Conservation (phyloP, 2,888 invertebrate genomes). For the Pegoplata infirma region DNA sequence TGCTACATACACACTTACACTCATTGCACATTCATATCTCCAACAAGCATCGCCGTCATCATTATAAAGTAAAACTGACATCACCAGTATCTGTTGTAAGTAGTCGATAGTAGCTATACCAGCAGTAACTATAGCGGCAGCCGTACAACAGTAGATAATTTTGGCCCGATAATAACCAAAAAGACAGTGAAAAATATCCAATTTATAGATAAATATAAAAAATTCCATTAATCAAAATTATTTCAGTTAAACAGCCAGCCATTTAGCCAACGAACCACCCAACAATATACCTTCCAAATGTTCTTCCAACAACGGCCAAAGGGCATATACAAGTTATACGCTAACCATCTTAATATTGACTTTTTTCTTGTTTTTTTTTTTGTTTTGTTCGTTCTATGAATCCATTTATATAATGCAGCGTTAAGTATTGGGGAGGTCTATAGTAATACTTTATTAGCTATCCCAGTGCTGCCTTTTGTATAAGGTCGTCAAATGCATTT, state of each 20-base stretch:
- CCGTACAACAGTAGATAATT: constrained; percentile 44
- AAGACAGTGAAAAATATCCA: constrained; percentile 66
- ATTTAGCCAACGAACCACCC: not conserved
- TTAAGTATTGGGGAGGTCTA: constrained; percentile 39
- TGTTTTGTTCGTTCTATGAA: too few species aligned
- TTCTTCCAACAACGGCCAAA: not conserved
- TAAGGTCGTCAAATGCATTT: too few species aligned
- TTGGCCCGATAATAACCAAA: constrained; percentile 58
- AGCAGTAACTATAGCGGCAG: not conserved
- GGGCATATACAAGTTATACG: not conserved
- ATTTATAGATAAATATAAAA: constrained; percentile 65
- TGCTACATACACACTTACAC: not conserved
- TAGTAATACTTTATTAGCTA: not conserved
- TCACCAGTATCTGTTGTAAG: too few species aligned
- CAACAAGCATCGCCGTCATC: not conserved
- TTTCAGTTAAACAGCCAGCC: constrained; percentile 30
- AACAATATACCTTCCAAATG: too few species aligned
- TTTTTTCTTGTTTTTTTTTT: not conserved
- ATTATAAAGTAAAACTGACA: constrained; percentile 22
- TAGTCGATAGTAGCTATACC: too few species aligned
- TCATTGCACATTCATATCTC: not conserved
- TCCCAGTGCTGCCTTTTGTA: too few species aligned
- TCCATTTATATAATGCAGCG: constrained; percentile 5
- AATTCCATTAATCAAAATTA: constrained; percentile 66
- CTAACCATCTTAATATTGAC: not conserved